A percentile compares a stretch with the other conserved stretches of the same genome.
phyloP scores from a whole-genome alignment of 2,797 vertebrate species.

The Melanotaenia boesemani region DNA sequence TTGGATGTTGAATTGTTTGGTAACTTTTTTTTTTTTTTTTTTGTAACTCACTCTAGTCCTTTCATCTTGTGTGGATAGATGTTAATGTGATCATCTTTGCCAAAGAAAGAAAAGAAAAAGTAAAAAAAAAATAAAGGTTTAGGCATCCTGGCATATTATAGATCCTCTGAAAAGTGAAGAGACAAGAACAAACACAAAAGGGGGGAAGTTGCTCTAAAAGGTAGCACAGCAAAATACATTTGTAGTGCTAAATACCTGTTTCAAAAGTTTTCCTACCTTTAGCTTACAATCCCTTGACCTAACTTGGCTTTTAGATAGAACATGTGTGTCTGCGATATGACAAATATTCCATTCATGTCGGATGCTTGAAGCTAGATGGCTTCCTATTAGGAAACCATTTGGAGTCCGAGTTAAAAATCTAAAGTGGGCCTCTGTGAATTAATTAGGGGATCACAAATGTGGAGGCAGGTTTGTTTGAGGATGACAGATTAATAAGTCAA shows the following conservation, averaged over 20 bases:
- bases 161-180: slow-evolving; percentile 43
- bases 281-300: slow-evolving; percentile 7
- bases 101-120: slow-evolving; percentile 31
- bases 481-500: slow-evolving; percentile 70
- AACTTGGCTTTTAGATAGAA: slow-evolving; percentile 10
- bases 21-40: slow-evolving; percentile 9
- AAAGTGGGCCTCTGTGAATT: slow-evolving; percentile 55
- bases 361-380: slow-evolving; percentile 9
- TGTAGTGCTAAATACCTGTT: slow-evolving; percentile 24
- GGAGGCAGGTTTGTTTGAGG: slow-evolving; percentile 34
- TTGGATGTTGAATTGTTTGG: slow-evolving; percentile 51
- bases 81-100: slow-evolving; percentile 53
- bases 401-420: slow-evolving; percentile 31
- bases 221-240: slow-evolving; percentile 30
- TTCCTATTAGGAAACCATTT: slow-evolving; percentile 37
- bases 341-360: slow-evolving; percentile 38
- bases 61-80: slow-evolving; percentile 24
- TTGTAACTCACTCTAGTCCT: slow-evolving; percentile 25
- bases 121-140: neutral
- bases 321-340: slow-evolving; percentile 17
- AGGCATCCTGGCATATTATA: slow-evolving; percentile 26
- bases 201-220: slow-evolving; percentile 7
- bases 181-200: slow-evolving; percentile 27
- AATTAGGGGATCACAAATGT: slow-evolving; percentile 57
- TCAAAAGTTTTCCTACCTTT: slow-evolving; percentile 29